phyloP scores from a whole-genome alignment of 92 coral and sea anemone genomes.

The Scolanthus callimorphus region DNA sequence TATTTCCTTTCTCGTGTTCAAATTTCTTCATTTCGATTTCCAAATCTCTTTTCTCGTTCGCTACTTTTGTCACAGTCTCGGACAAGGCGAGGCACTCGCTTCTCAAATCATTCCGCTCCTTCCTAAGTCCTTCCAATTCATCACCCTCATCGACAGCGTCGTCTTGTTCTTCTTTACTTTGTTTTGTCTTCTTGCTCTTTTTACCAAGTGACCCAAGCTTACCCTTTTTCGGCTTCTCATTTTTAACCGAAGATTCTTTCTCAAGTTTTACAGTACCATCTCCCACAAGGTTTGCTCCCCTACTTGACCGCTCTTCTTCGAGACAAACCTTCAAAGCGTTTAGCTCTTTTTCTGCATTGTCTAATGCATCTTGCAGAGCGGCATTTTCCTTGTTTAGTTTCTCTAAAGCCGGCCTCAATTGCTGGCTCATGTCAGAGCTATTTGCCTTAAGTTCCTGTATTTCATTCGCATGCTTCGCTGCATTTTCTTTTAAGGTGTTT shows the following conservation, averaged over 20 bases:
- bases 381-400: constrained; percentile 88
- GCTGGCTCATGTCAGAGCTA: constrained; percentile 51
- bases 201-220: constrained; percentile 18
- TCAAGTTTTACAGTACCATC: constrained; percentile 6
- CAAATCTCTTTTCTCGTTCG: constrained; percentile 69
- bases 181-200: constrained; percentile 31
- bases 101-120: constrained; percentile 50
- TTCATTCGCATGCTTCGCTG: constrained; percentile 27
- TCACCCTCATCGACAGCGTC: constrained; percentile 12
- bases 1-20: constrained; percentile 53
- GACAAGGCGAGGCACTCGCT: constrained; percentile 75
- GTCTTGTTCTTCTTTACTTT: constrained; percentile 19
- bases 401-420: constrained; percentile 78
- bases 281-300: background rate
- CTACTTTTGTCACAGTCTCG: constrained; percentile 75
- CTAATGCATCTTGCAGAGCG: constrained; percentile 74
- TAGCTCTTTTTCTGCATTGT: constrained; percentile 75
- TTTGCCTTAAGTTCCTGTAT: constrained; percentile 29
- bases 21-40: constrained; percentile 41
- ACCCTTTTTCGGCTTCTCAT: constrained; percentile 23
- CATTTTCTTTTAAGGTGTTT: constrained; percentile 18
- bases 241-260: background rate
- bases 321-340: constrained; percentile 44
- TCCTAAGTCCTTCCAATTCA: constrained; percentile 50
- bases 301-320: constrained; percentile 50